These are phyloP conservation scores for Centruroides sculpturatus DNA, from an alignment of 1,140 invertebrate species.

Conservation along the genomic window DNA sequence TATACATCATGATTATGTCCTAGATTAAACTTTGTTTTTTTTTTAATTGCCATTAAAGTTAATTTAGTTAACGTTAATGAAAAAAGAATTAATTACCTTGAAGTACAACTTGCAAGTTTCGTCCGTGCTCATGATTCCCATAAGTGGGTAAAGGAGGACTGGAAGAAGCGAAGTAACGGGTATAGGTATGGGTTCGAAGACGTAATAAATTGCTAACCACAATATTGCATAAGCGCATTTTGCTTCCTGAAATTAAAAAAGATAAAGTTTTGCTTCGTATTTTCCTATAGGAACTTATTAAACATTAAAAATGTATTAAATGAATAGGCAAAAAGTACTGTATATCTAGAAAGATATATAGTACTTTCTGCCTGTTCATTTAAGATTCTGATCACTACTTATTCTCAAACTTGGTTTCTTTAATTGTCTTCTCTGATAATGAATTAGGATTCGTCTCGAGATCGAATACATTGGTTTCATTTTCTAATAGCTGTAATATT, in stretches of 20 bases:
- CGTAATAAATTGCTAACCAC: constrained; percentile 21
- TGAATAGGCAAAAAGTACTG: too few species aligned
- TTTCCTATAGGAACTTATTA: too few species aligned
- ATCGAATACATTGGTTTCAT: too few species aligned
- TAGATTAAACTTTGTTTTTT: not conserved
- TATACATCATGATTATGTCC: constrained; percentile 44
- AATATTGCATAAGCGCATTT: constrained; percentile 20
- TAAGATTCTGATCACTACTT: too few species aligned
- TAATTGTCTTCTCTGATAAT: too few species aligned
- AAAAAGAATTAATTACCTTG: constrained; percentile 30
- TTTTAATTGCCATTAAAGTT: not conserved
- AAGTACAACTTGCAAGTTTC: constrained; percentile 41
- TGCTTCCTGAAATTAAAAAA: constrained; percentile 3
- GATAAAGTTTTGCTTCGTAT: too few species aligned
- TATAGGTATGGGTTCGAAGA: constrained; percentile 53
- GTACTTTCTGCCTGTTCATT: too few species aligned
- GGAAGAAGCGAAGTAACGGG: constrained; percentile 68
- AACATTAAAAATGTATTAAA: too few species aligned
- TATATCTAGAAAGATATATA: too few species aligned
- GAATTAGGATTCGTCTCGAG: too few species aligned
- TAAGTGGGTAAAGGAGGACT: constrained; percentile 58
- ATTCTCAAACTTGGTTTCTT: too few species aligned
- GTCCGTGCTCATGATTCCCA: constrained; percentile 40
- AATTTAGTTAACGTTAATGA: not conserved
- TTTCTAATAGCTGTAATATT: too few species aligned